These are phyloP conservation scores for Pollachius pollachius DNA, from an alignment of 2,113 vertebrate species.

Conservation along the genomic window DNA sequence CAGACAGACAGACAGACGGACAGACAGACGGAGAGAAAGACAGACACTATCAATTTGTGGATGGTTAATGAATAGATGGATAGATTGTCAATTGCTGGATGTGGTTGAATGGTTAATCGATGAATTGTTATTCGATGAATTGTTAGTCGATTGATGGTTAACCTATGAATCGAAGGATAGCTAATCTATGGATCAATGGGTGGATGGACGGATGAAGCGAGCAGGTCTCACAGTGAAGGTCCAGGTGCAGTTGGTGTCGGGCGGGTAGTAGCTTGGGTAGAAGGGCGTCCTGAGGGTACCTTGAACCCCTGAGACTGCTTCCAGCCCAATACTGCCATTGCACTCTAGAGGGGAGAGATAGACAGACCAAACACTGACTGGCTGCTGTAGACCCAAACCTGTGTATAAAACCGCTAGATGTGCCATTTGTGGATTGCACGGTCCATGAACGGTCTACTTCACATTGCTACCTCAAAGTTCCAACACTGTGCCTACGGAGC, in stretches of 20 bases:
- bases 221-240: constrained; percentile 78
- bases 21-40: too few species aligned
- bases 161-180: not conserved
- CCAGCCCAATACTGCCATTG: constrained; percentile 72
- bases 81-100: not conserved
- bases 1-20: constrained; percentile 1
- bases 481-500: too few species aligned
- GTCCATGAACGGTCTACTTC: not conserved
- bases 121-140: not conserved
- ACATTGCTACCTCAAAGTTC: too few species aligned
- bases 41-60: too few species aligned
- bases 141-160: not conserved
- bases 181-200: too few species aligned
- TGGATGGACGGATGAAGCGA: not conserved
- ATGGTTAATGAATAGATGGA: not conserved
- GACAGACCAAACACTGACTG: not conserved
- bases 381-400: not conserved
- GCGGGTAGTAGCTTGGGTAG: constrained; percentile 91
- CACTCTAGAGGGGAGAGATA: constrained; percentile 69
- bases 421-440: too few species aligned
- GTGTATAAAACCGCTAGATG: not conserved
- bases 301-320: constrained; percentile 69
- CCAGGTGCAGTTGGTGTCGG: constrained; percentile 89
- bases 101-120: not conserved
- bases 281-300: constrained; percentile 84